Evolutionary conservation across 2,797 vertebrate species (phyloP), one percentile per base, ranked within the genome.

Genomic region (Erethizon dorsatum): DNA sequence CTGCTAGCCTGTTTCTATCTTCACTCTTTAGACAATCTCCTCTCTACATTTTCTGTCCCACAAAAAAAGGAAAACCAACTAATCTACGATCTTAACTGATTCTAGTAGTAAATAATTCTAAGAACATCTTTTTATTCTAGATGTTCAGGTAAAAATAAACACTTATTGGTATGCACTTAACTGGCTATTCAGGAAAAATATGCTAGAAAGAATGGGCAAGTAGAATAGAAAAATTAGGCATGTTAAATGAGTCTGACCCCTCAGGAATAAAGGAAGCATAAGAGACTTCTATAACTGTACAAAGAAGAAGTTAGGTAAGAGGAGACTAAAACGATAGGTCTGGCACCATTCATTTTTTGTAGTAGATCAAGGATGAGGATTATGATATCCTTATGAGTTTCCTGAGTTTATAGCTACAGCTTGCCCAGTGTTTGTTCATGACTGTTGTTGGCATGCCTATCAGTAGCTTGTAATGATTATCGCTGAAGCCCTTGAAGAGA

Each of bases 31-130:
- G 31, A 41, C 47, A 52, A 86, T 37, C 61, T 84, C 47, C 41
- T 87, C 56, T 90, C 11, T 5, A 83, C 59, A 86, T 88, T 90
- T 87, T 69, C 71, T 77, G 45, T 78, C 89, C 63, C n/a, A 41
- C 11, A 54, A 56, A 94, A 56, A 94, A 65, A 94, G 5, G 8
- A 63, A 67, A 71, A 79, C 7, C n/a, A 22, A 82, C n/a, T 80
- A 83, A 63, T 87, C 31, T 88, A 65, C 67, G 33, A 95, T 57
- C 18, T 59, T 93, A 47, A 14, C 33, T 47, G 59, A 77, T 82
- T 92, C 22, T 69, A 91, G 31, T 26, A 56, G 31, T 28, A 7
- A 28, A 31, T 67, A 33, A 94, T 57, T 84, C 56, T 95, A 37
- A 80, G 61, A 63, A 31, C 1, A 75, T 22, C 31, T 94, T 93